Base-by-base conservation (phyloP, 2,113 vertebrate species). In the Anas platyrhynchos region DNA sequence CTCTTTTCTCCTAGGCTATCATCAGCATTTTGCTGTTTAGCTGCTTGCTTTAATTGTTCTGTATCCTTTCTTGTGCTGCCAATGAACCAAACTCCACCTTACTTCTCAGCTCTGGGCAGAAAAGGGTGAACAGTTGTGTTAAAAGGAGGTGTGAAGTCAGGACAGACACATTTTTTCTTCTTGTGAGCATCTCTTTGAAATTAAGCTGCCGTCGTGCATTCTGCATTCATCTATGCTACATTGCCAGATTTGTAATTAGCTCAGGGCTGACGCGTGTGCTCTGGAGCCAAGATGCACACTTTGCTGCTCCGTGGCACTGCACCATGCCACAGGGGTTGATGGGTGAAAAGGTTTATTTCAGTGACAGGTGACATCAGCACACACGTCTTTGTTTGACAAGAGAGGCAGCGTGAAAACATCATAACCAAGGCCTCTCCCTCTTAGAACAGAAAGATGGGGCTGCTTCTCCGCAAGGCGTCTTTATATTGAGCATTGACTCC, bases 311-410 rank as follows among this genome's bases (percentile, higher is more conserved):
- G 84, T 84, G 56, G 73, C 59, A 56, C 13, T 26, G 36, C 25
- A 5, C 77, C 66, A 12, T 55, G 56, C 9, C 26, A 36, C 26
- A 59, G 61, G 38, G 25, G n/a, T 13, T 89, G 50, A 3, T 7
- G 62, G 55, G 38, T 50, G 13, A 62, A 44, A 65, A 46, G 77
- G 68, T 65, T 95, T 89, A 87, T 88, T 89, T 95, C 62, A 69
- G 65, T 76, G 90, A 56, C 76, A 56, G 94, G 17, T 17, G 43
- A 82, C 34, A 63, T 75, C 44, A 54, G 44, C 31, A 66, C 44
- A 58, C 36, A 29, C 3, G 5, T 34, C 75, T 74, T 76, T n/a
- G 27, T 32, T 72, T 32, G 69, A 52, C 72, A 58, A 59, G 38
- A 73, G n/a, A 72, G 27, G n/a, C 36, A 58, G 15, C 21, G 9